Evolutionary conservation across 2,888 invertebrate species (phyloP), one percentile per base, ranked within the genome.

Genomic region (Caenorhabditis sp.): DNA sequence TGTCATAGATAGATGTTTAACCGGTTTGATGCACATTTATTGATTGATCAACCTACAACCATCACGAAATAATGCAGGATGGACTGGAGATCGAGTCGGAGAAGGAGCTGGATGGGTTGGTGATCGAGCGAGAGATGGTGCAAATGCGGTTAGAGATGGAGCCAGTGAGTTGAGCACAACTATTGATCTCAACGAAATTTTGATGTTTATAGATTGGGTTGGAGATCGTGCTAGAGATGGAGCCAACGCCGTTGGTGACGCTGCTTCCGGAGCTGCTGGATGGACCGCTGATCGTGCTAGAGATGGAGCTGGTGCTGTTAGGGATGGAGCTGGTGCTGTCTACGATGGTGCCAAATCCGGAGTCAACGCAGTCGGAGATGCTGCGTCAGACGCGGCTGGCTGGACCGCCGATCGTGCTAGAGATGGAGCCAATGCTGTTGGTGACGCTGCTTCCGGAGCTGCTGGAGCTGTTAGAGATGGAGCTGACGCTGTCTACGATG

Each of bases 381-480:
- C 69, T 36, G 74, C 51, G 24, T 58, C 59, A 23, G 65, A 65
- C 36, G 65, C 36, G 43, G 55, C 55, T 12, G 19, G 27, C n/a
- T 21, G 31, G 55, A 31, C 58, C 19, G 31, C 26, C 6, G 58
- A 58, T 26, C 12, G 27, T 24, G 61, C 61, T 26, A 1, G 24
- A 14, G 24, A 21, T 14, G 54, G 54, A 21, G 14, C 14, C 14
- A 21, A 21, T 5, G 54, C 19, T 12, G 54, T 59, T 23, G 60
- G 55, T 17, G 59, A 59, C n/a, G 64, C 53, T 4, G 69, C 65
- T 50, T 50, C 61, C 21, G 61, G 61, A 58, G 69, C 68, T 21
- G 69, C 60, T 59, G 66, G 43, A 4, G 65, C 60, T 14, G 73
- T 67, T 3, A 68, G 36, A 0, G 72, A 68, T 21, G 63, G 62